Evolutionary conservation across 2,113 vertebrate species (phyloP).

Genomic region (Mystacornis crossleyi): DNA sequence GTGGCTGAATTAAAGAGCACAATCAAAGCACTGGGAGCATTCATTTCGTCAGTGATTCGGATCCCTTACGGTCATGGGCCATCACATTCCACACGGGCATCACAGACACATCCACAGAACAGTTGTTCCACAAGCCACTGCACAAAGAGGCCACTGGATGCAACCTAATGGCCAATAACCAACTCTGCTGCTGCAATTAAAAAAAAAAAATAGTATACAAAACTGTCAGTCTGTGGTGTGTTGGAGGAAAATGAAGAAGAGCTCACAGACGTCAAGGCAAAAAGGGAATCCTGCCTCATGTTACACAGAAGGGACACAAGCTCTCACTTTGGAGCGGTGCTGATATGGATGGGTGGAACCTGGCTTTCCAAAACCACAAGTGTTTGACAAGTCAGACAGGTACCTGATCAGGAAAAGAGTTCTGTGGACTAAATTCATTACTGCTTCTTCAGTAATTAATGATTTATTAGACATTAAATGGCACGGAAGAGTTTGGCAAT

Average conservation of each 20-base stretch:
- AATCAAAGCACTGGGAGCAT: not conserved
- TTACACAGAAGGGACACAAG: not conserved
- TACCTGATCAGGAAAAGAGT: not conserved
- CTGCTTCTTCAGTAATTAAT: not conserved
- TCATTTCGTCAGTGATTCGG: not conserved
- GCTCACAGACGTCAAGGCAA: not conserved
- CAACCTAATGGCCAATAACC: not conserved
- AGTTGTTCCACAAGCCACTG: not conserved
- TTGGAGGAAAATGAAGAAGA: not conserved
- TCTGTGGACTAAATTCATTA: not conserved
- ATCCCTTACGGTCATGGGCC: not conserved
- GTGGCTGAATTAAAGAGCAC: not conserved
- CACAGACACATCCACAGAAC: not conserved
- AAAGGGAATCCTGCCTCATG: not conserved
- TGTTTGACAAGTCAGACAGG: not conserved
- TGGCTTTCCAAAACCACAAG: not conserved
- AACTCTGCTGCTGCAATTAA: not conserved
- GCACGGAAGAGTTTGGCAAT: not conserved
- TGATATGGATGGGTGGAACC: not conserved
- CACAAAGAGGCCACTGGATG: not conserved
- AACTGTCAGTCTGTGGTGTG: not conserved
- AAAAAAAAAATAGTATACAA: not conserved
- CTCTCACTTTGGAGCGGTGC: not conserved
- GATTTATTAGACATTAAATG: not conserved
- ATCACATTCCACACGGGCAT: not conserved